Evolutionary conservation across 2,797 vertebrate species (phyloP).

Genomic region (Eulemur coronatus): DNA sequence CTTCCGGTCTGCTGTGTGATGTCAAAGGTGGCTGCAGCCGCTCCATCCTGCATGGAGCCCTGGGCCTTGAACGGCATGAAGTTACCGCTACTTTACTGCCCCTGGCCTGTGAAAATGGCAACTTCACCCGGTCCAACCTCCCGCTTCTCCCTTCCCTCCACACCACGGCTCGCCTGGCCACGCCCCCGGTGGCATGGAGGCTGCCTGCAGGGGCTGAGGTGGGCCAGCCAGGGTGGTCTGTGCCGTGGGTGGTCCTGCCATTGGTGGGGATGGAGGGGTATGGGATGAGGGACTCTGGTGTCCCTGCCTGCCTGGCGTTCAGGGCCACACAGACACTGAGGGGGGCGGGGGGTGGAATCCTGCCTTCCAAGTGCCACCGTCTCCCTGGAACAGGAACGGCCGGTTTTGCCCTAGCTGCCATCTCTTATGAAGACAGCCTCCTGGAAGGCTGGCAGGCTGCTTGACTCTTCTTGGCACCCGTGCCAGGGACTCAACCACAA

Average conservation of each 20-base stretch:
- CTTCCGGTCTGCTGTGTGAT: accelerated
- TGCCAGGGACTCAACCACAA: conserved; percentile 71
- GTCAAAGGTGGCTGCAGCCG: neutral
- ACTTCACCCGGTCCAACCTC: neutral
- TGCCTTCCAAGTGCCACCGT: conserved; percentile 31
- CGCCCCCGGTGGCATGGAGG: neutral
- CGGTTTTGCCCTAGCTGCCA: conserved; percentile 50
- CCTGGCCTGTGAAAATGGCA: neutral
- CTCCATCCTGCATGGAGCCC: neutral
- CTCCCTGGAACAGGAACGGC: conserved; percentile 71
- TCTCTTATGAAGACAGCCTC: conserved; percentile 50
- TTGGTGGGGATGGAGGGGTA: no score
- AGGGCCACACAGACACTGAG: conserved; percentile 48
- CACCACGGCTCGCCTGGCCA: neutral
- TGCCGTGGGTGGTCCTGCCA: conserved; percentile 62
- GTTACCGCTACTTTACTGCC: accelerated
- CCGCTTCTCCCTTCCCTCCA: neutral
- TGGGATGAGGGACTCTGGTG: neutral
- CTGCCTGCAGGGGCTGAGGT: neutral
- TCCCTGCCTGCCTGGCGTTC: neutral
- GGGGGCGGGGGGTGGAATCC: neutral
- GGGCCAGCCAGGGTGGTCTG: conserved; percentile 53
- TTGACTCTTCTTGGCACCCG: conserved; percentile 27
- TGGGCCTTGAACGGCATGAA: accelerated
- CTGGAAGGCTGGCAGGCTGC: conserved; percentile 69